A percentile compares a stretch with the other conserved stretches of the same genome.
Evolutionary conservation across 2,888 invertebrate genomes (phyloP).

Genomic region (Hemistola chrysoprasaria): DNA sequence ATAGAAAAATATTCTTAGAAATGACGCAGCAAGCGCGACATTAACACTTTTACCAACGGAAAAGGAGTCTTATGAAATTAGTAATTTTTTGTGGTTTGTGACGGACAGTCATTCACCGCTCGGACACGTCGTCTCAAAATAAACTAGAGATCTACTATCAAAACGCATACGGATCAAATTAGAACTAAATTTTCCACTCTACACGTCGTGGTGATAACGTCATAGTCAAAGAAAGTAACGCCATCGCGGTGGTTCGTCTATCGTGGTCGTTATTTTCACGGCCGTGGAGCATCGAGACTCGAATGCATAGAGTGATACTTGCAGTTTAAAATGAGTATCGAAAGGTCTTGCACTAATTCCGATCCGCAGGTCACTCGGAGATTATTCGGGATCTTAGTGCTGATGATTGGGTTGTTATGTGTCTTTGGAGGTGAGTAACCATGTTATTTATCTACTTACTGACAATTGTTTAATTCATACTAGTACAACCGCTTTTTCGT

Average conservation of each 20-base stretch:
- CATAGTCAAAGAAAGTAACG: too few species aligned
- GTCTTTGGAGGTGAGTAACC: conserved; percentile 64
- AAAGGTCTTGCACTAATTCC: conserved; percentile 51
- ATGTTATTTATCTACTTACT: conserved; percentile 40
- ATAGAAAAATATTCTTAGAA: too few species aligned
- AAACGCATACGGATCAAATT: too few species aligned
- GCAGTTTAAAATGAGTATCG: conserved; percentile 43
- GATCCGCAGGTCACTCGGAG: conserved; percentile 61
- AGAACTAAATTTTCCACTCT: too few species aligned
- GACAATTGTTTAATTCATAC: too few species aligned
- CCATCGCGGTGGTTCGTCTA: too few species aligned
- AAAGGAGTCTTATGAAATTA: conserved; percentile 12
- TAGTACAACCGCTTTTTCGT: too few species aligned
- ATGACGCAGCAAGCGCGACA: too few species aligned
- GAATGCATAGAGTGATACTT: background rate
- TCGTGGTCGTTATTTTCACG: too few species aligned
- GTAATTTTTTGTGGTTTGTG: conserved; percentile 31
- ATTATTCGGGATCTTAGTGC: conserved; percentile 55
- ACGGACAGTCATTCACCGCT: conserved; percentile 50
- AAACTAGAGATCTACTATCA: conserved; percentile 54
- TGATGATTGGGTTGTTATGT: conserved; percentile 61
- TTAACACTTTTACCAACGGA: conserved; percentile 2
- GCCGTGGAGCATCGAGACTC: conserved; percentile 37
- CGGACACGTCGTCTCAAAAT: conserved; percentile 67
- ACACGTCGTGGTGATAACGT: too few species aligned